Conservation (phyloP, 2,888 invertebrate species). For the Auanema freiburgensis region DNA sequence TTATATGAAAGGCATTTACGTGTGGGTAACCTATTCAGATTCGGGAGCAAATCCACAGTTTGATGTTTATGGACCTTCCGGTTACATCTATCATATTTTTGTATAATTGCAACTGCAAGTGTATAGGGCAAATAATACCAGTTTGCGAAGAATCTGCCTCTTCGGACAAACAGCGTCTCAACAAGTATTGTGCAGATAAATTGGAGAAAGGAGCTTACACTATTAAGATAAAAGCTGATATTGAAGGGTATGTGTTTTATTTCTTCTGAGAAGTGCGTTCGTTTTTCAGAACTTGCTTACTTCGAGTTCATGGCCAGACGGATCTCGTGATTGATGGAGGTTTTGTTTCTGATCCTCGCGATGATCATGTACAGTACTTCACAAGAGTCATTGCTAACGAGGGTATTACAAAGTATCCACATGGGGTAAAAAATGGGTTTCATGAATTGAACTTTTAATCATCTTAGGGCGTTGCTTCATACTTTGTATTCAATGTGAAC, state of each 20-base stretch:
- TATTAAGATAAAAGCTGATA: slow-evolving; percentile 25
- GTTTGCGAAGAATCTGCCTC: not conserved
- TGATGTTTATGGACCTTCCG: slow-evolving; percentile 28
- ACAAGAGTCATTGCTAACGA: slow-evolving; percentile 20
- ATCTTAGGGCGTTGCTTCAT: slow-evolving; percentile 22
- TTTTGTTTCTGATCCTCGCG: slow-evolving; percentile 39
- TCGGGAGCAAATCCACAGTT: slow-evolving; percentile 25
- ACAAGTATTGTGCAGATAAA: slow-evolving; percentile 22
- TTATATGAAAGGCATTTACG: slow-evolving; percentile 28
- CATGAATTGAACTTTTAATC: slow-evolving; percentile 11
- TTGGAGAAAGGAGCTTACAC: slow-evolving; percentile 26
- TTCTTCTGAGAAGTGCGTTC: not conserved
- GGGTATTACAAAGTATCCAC: slow-evolving; percentile 40
- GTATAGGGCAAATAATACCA: not conserved
- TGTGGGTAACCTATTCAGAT: slow-evolving; percentile 24
- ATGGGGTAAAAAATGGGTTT: slow-evolving; percentile 5
- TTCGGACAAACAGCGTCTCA: slow-evolving; percentile 14
- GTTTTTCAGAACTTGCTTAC: slow-evolving; percentile 30
- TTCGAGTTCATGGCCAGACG: slow-evolving; percentile 36
- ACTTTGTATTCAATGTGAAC: slow-evolving; percentile 32
- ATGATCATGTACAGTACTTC: slow-evolving; percentile 40
- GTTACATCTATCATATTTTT: not conserved
- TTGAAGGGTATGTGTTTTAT: slow-evolving; percentile 20
- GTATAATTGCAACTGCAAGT: too few species aligned
- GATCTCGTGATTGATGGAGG: slow-evolving; percentile 46